These are phyloP conservation scores for Strigamia maritima DNA, from an alignment of 2,888 invertebrate species.

Conservation along the genomic window DNA sequence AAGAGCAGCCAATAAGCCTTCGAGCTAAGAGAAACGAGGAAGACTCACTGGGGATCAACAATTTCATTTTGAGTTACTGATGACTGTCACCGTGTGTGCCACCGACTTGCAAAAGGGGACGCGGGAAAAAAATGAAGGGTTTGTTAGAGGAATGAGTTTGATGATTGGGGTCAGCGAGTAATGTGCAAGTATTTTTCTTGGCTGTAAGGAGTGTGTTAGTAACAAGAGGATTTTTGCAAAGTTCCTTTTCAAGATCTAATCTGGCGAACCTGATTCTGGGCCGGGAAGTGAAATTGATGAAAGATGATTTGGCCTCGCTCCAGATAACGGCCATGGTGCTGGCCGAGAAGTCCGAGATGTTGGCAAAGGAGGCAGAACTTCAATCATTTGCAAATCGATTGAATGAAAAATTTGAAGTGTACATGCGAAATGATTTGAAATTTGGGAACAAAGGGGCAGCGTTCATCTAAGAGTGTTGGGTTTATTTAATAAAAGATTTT, in stretches of 20 bases:
- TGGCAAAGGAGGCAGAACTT: background rate
- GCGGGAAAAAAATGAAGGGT: background rate
- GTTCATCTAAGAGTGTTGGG: background rate
- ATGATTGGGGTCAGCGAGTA: conserved; percentile 5
- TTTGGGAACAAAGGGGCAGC: background rate
- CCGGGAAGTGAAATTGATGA: conserved; percentile 39
- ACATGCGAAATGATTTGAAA: background rate
- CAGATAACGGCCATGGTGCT: conserved; percentile 17
- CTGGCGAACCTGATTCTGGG: conserved; percentile 38
- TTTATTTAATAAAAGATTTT: conserved; percentile 6
- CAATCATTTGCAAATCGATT: conserved; percentile 18
- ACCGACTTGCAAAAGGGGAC: background rate
- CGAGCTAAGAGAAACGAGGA: background rate
- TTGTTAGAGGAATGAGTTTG: background rate
- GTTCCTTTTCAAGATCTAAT: conserved; percentile 39
- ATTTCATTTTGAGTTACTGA: conserved; percentile 10
- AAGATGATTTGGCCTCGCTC: conserved; percentile 38
- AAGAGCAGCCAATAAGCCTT: conserved; percentile 1
- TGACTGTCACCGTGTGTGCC: conserved; percentile 6
- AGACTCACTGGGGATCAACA: conserved; percentile 6
- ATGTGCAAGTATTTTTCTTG: background rate
- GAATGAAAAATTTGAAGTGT: conserved; percentile 22
- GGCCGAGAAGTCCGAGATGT: conserved; percentile 2
- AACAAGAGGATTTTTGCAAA: conserved; percentile 40
- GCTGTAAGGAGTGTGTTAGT: background rate